Evolutionary conservation across 2,113 vertebrate species (phyloP), one percentile per base, ranked within the genome.

Genomic region (Pluvialis apricaria): DNA sequence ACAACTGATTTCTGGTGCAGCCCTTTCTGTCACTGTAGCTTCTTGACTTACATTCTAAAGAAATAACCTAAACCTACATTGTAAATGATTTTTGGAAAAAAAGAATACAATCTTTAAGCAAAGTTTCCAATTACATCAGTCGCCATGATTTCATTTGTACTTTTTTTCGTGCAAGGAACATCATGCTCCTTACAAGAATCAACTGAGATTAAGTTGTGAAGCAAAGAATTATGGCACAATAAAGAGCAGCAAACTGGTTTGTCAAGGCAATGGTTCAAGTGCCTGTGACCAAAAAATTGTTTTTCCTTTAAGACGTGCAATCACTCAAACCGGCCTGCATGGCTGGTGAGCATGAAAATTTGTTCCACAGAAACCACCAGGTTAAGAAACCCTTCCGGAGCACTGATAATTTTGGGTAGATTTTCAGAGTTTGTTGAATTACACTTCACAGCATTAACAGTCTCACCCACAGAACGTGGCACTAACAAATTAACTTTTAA

Each of bases 171-270:
- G 69, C 17, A 82, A 62, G 76, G 92, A 90, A 90, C 95, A 83
- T 44, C 79, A 68, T 3, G 83, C 52, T 95, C 94, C 91, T 90
- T 32, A 49, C 82, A 82, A 78, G 72, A 86, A 88, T 18, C 61
- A 83, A 15, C 61, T 26, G 80, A 88, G 90, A 94, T 81, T 52
- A 78, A 82, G 57, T 1, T 40, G 80, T 64, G 45, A 86, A 83
- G 91, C 60, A 57, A 75, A 92, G 72, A 90, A 82, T 70, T 75
- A 77, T 9, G 25, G 94, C 86, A 65, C 77, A 75, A 81, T 45
- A 70, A 90, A 60, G 2, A 79, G 72, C 82, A 82, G 66, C 86
- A 90, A 86, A 83, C 88, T 84, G 80, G 75, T 92, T 90, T 93
- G 94, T 75, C 78, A 60, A 92, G 92, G 88, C 90, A 72, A 12